These are phyloP conservation scores for Trachemys scripta DNA, from an alignment of 2,113 vertebrate species.

Conservation along the genomic window DNA sequence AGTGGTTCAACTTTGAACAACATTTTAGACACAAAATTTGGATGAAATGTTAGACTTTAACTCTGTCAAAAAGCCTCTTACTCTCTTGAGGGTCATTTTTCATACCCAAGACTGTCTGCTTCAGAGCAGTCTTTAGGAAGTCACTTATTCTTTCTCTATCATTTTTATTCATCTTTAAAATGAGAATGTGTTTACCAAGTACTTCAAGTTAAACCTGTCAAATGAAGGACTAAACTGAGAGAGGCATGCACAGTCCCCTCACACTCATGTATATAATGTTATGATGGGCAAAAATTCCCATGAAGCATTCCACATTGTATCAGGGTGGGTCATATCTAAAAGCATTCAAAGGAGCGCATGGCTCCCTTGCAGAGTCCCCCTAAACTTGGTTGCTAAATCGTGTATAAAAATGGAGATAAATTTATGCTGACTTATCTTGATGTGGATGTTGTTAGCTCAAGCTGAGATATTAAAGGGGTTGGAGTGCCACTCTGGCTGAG, in stretches of 20 bases:
- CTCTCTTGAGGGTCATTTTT: background rate
- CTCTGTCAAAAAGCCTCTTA: background rate
- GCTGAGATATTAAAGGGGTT: background rate
- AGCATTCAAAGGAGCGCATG: background rate
- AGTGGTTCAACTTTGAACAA: background rate
- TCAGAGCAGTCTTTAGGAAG: background rate
- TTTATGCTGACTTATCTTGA: background rate
- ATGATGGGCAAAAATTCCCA: background rate
- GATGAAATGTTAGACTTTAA: background rate
- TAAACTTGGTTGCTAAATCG: background rate
- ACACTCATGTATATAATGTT: background rate
- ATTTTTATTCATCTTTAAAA: background rate
- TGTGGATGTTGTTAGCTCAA: background rate
- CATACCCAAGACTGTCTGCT: background rate
- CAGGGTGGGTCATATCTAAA: background rate
- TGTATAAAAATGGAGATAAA: background rate
- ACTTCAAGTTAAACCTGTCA: background rate
- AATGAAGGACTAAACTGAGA: background rate
- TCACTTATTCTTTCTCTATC: background rate
- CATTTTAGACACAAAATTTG: background rate
- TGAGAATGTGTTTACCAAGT: background rate
- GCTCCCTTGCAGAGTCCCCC: background rate
- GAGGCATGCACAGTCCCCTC: background rate
- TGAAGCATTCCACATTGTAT: background rate
- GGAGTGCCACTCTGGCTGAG: background rate